Conservation (phyloP, 2,797 vertebrate species). For the Pseudomugil tenellus region DNA sequence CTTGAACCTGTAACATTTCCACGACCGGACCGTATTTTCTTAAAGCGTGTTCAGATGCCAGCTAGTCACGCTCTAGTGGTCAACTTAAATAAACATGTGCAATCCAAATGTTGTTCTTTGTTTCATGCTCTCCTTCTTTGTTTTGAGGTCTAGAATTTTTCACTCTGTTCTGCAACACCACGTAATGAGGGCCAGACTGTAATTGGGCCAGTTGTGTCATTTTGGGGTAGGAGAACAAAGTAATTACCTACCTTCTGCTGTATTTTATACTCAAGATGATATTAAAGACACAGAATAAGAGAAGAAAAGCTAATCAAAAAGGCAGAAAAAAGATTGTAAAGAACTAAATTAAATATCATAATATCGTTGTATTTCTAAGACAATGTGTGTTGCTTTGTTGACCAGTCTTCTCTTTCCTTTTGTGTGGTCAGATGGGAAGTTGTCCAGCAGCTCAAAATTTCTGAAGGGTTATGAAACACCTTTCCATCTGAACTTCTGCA, state of each 20-base stretch:
- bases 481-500: slow-evolving; percentile 65
- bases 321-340: slow-evolving; percentile 12
- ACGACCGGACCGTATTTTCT: slow-evolving; percentile 36
- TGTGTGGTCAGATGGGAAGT: slow-evolving; percentile 54
- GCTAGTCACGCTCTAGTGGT: slow-evolving; percentile 46
- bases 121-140: slow-evolving; percentile 57
- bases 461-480: slow-evolving; percentile 58
- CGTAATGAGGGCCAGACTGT: slow-evolving; percentile 79
- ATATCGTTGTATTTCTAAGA: slow-evolving; percentile 31
- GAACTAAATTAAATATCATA: slow-evolving; percentile 32
- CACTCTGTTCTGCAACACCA: slow-evolving; percentile 65
- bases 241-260: slow-evolving; percentile 78
- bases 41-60: slow-evolving; percentile 37
- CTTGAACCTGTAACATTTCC: slow-evolving; percentile 31
- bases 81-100: slow-evolving; percentile 64
- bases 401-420: slow-evolving; percentile 22
- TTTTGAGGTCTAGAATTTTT: slow-evolving; percentile 66
- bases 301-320: slow-evolving; percentile 25
- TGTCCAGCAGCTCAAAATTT: slow-evolving; percentile 40
- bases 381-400: slow-evolving; percentile 4
- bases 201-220: slow-evolving; percentile 85
- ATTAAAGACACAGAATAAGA: slow-evolving; percentile 22
- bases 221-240: slow-evolving; percentile 82
- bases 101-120: slow-evolving; percentile 44
- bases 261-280: slow-evolving; percentile 55